Evolutionary conservation across 2,888 invertebrate species (phyloP).

Genomic region (Ormyrus pomaceus): DNA sequence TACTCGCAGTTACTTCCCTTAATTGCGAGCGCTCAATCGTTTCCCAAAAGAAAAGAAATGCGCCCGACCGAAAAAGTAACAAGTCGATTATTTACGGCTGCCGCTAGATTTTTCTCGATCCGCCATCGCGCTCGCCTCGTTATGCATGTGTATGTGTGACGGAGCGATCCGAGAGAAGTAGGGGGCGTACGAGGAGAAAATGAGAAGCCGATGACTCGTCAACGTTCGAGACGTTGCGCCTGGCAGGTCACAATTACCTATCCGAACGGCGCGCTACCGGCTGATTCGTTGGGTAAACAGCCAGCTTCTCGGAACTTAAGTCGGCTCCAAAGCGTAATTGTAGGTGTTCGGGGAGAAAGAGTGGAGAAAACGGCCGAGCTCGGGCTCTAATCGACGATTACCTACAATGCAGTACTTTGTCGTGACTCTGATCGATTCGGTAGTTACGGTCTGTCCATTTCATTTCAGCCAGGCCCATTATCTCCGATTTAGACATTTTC

Average conservation of each 20-base stretch:
- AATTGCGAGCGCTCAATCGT: too few species aligned
- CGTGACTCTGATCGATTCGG: slow-evolving; percentile 9
- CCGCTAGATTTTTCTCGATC: slow-evolving; percentile 19
- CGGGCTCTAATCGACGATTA: slow-evolving; percentile 22
- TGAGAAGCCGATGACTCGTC: slow-evolving; percentile 32
- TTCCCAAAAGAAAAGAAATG: background rate
- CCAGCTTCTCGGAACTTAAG: slow-evolving; percentile 3
- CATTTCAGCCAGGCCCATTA: background rate
- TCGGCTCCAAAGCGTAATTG: slow-evolving; percentile 1
- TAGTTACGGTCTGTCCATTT: background rate
- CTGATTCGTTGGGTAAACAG: slow-evolving; percentile 20
- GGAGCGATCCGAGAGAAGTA: background rate
- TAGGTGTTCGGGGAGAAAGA: background rate
- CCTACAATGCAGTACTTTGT: background rate
- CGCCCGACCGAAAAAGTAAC: background rate
- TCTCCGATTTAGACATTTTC: too few species aligned
- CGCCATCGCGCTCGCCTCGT: background rate
- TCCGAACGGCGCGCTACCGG: background rate
- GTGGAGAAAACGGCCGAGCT: background rate
- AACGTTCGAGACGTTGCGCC: background rate
- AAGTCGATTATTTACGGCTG: slow-evolving; percentile 14
- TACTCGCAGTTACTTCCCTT: too few species aligned
- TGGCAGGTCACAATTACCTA: slow-evolving; percentile 25
- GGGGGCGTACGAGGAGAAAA: background rate
- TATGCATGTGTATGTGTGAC: background rate